Conservation (phyloP, 23 tunicate genomes). For the Trididemnum clinides region DNA sequence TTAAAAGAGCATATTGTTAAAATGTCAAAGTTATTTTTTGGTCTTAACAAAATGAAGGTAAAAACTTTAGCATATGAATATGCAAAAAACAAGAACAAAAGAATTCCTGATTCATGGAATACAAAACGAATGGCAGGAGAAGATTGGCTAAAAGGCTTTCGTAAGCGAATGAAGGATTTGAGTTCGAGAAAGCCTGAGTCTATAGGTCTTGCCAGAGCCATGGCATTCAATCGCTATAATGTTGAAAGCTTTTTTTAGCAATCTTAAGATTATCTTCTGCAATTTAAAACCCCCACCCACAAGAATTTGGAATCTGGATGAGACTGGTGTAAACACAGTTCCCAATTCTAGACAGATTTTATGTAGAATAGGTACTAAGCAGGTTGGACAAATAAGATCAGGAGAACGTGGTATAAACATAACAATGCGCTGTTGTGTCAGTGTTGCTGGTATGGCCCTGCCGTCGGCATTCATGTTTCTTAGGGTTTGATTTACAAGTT, state of each 20-base stretch:
- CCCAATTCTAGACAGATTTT: not conserved
- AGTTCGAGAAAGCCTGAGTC: slow-evolving; percentile 33
- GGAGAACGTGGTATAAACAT: slow-evolving; percentile 48
- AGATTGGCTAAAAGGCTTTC: slow-evolving; percentile 53
- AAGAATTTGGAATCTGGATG: slow-evolving; percentile 49
- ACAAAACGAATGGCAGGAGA: slow-evolving; percentile 30
- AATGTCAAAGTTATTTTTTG: slow-evolving; percentile 31
- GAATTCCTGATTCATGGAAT: slow-evolving; percentile 27
- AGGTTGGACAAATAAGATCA: slow-evolving; percentile 39
- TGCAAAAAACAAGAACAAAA: slow-evolving; percentile 28
- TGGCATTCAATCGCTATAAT: slow-evolving; percentile 23
- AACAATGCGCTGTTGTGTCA: slow-evolving; percentile 40
- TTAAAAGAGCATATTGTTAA: slow-evolving; percentile 10
- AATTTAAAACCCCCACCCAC: not conserved
- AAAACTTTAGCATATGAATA: slow-evolving; percentile 19
- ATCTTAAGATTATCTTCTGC: not conserved
- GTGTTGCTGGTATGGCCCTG: slow-evolving; percentile 11
- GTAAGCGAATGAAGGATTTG: slow-evolving; percentile 5
- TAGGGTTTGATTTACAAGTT: not conserved
- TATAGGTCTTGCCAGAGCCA: slow-evolving; percentile 47
- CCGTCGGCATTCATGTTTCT: slow-evolving; percentile 33
- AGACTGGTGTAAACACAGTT: slow-evolving; percentile 42
- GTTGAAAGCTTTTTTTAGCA: slow-evolving; percentile 36
- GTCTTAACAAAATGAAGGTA: slow-evolving; percentile 27
- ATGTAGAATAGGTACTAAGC: slow-evolving; percentile 19